These are phyloP conservation scores for Amniataba percoides DNA, from an alignment of 2,797 vertebrate genomes.

Conservation along the genomic window DNA sequence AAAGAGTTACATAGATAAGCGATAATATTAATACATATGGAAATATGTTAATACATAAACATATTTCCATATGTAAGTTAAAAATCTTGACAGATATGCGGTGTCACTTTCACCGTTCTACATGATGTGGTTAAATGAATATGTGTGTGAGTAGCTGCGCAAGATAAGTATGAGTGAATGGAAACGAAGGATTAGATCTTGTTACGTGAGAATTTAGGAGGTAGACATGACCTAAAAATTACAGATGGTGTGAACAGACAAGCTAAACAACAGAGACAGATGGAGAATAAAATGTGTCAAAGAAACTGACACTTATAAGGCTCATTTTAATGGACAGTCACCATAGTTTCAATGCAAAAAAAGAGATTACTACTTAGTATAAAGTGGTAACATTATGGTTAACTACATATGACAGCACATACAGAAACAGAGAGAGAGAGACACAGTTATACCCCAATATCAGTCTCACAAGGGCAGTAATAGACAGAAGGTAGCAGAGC, in stretches of 20 bases:
- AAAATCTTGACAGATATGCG: not conserved
- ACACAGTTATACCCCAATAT: not conserved
- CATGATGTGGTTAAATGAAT: not conserved
- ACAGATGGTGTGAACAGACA: conserved; percentile 36
- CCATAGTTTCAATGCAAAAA: conserved; percentile 42
- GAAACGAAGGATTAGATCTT: not conserved
- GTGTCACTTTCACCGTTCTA: not conserved
- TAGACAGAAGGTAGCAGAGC: not conserved
- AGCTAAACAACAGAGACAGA: conserved; percentile 34
- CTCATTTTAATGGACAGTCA: conserved; percentile 43
- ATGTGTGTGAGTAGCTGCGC: not conserved
- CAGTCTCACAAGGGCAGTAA: not conserved
- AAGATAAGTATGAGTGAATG: not conserved
- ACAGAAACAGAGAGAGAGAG: not conserved
- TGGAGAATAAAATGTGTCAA: conserved; percentile 32
- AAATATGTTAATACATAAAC: no score
- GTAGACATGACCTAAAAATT: conserved; percentile 20
- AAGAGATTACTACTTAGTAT: conserved; percentile 27
- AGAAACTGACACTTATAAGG: conserved; percentile 42
- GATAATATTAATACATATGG: no score
- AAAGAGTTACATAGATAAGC: not conserved
- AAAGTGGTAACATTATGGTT: conserved; percentile 34
- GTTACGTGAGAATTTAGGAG: conserved; percentile 3
- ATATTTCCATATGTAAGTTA: not conserved
- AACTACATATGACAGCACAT: conserved; percentile 4